Percentiles rank a stretch among this genome's conserved stretches.
Evolutionary conservation across 2,888 invertebrate species (phyloP).

Genomic region (Leptothorax acervorum): DNA sequence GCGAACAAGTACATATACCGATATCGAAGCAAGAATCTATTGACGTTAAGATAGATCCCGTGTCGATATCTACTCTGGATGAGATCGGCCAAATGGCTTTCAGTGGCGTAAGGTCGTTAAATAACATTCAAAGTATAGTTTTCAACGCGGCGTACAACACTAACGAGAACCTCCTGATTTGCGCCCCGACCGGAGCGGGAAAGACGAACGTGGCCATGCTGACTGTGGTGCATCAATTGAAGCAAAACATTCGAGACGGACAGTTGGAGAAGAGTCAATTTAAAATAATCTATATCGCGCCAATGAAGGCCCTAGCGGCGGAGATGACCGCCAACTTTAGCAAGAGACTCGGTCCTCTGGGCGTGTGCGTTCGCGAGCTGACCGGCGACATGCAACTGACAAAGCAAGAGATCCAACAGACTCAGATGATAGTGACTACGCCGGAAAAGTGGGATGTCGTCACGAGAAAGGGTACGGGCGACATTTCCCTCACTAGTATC

Average conservation of each 20-base stretch:
- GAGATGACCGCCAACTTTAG: slow-evolving; percentile 99
- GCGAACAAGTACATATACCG: slow-evolving; percentile 95
- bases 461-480: slow-evolving; percentile 96
- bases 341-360: slow-evolving; percentile 91
- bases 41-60: slow-evolving; percentile 88
- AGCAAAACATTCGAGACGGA: slow-evolving; percentile 93
- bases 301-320: slow-evolving; percentile 99
- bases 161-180: slow-evolving; percentile 98
- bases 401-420: slow-evolving; percentile 96
- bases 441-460: slow-evolving; percentile 99
- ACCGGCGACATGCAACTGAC: slow-evolving; percentile 99
- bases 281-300: slow-evolving; percentile 99
- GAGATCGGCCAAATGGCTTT: slow-evolving; percentile 96
- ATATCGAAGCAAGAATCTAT: slow-evolving; percentile 88
- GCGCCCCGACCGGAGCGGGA: slow-evolving; percentile 99
- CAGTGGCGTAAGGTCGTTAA: slow-evolving; percentile 93
- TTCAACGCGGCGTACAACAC: slow-evolving; percentile 98
- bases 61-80: slow-evolving; percentile 89
- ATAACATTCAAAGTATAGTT: slow-evolving; percentile 98
- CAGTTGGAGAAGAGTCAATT: slow-evolving; percentile 96
- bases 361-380: slow-evolving; percentile 95
- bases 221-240: slow-evolving; percentile 95
- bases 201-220: slow-evolving; percentile 99
- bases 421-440: slow-evolving; percentile 99
- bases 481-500: slow-evolving; percentile 94